Evolutionary conservation across 2,113 vertebrate genomes (phyloP).

Genomic region (Geococcyx californianus): DNA sequence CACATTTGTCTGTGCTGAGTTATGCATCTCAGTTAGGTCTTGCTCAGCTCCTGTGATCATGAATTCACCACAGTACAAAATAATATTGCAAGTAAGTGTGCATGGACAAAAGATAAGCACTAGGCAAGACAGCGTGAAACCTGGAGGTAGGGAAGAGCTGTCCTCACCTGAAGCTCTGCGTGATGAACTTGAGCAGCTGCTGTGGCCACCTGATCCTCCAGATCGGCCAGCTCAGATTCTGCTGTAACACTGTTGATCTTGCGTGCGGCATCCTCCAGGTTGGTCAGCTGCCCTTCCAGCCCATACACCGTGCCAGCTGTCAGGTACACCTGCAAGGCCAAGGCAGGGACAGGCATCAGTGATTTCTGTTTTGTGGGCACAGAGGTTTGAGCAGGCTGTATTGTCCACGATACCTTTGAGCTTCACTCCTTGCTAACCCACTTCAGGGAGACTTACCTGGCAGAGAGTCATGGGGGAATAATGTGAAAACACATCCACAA

Average conservation of each 20-base stretch:
- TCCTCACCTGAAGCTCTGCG: conserved; percentile 90
- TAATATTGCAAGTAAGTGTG: not conserved
- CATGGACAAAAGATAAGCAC: rapidly evolving
- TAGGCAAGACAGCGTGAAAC: not conserved
- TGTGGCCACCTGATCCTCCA: conserved; percentile 94
- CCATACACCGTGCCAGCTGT: conserved; percentile 91
- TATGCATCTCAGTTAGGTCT: not conserved
- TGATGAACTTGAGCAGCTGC: conserved; percentile 95
- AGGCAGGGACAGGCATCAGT: not conserved
- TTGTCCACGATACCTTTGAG: not conserved
- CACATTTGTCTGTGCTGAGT: not conserved
- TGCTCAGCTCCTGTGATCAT: not conserved
- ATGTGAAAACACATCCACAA: not conserved
- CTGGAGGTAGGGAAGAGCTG: not conserved
- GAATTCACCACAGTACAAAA: rapidly evolving
- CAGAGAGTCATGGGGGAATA: not conserved
- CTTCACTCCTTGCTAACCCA: not conserved
- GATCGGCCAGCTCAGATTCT: conserved; percentile 86
- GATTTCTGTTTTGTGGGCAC: not conserved
- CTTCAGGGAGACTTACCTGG: not conserved
- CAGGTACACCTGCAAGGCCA: conserved; percentile 86
- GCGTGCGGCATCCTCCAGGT: conserved; percentile 88
- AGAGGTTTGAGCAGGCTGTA: not conserved
- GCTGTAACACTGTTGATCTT: conserved; percentile 84
- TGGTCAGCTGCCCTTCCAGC: conserved; percentile 88